These are phyloP conservation scores for Oreochromis aureus DNA, from an alignment of 2,113 vertebrate genomes.

Conservation along the genomic window DNA sequence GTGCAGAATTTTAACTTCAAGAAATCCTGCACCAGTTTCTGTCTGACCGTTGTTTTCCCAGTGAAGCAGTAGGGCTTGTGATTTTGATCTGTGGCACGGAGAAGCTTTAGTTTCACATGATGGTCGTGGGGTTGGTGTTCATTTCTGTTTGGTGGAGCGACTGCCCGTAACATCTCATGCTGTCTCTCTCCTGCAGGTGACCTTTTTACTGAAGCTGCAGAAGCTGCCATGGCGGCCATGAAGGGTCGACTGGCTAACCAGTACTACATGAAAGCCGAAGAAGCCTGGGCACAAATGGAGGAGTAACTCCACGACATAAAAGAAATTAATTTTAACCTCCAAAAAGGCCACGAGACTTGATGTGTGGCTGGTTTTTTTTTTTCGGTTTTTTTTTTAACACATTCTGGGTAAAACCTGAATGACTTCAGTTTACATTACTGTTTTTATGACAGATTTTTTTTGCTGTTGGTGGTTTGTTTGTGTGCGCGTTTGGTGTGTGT, in stretches of 20 bases:
- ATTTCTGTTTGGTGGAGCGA: neutral
- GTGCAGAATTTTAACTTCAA: neutral
- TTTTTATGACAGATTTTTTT: conserved; percentile 24
- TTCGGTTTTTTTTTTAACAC: neutral
- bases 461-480: neutral
- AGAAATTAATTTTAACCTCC: neutral
- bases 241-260: conserved; percentile 91
- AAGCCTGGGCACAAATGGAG: conserved; percentile 90
- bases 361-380: neutral
- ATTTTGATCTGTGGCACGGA: neutral
- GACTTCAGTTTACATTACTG: conserved; percentile 41
- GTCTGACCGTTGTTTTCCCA: neutral
- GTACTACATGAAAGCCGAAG: conserved; percentile 94
- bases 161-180: neutral
- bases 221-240: conserved; percentile 92
- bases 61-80: neutral
- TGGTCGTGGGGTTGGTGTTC: neutral
- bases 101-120: neutral
- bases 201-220: conserved; percentile 91
- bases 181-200: conserved; percentile 73
- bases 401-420: neutral
- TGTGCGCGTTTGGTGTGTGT: neutral
- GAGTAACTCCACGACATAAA: conserved; percentile 28
- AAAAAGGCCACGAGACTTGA: neutral
- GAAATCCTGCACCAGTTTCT: neutral